Conservation (phyloP, 1,140 invertebrate genomes). For the Helicorthomorpha holstii region DNA sequence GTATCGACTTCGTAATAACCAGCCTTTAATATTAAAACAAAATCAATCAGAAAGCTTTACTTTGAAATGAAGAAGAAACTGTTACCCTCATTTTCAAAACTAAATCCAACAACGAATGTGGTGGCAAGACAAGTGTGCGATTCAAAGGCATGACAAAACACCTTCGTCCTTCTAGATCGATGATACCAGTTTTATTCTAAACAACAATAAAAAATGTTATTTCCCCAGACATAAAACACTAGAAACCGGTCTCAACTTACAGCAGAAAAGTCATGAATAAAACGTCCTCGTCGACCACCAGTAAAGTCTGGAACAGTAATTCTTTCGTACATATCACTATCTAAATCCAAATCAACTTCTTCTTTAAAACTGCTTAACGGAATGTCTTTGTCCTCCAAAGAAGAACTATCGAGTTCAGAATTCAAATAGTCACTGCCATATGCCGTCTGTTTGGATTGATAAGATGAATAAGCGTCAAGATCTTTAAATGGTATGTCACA, state of each 20-base stretch:
- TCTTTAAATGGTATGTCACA: conserved; percentile 52
- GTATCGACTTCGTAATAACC: conserved; percentile 72
- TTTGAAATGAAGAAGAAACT: conserved; percentile 1
- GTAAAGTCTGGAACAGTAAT: conserved; percentile 63
- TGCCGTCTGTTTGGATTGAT: too few relatives aligned
- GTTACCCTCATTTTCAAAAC: conserved; percentile 57
- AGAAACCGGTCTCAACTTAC: not conserved
- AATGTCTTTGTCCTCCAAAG: not conserved
- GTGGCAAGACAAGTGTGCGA: conserved; percentile 47
- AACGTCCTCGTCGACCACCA: conserved; percentile 53
- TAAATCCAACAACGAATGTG: conserved; percentile 54
- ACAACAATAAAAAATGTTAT: conserved; percentile 6
- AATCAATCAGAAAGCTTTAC: not conserved
- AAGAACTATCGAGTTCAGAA: conserved; percentile 16
- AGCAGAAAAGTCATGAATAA: conserved; percentile 72
- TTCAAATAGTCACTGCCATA: conserved; percentile 14
- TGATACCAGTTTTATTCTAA: conserved; percentile 56
- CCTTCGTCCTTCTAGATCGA: conserved; percentile 51
- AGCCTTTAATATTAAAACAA: conserved; percentile 18
- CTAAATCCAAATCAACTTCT: conserved; percentile 52
- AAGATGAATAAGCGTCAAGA: too few relatives aligned
- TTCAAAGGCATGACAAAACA: conserved; percentile 84
- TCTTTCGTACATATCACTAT: conserved; percentile 47
- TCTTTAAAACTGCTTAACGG: conserved; percentile 62
- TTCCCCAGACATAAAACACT: not conserved